Conservation (phyloP, 2,797 vertebrate species). For the Dromococcyx pavoninus region DNA sequence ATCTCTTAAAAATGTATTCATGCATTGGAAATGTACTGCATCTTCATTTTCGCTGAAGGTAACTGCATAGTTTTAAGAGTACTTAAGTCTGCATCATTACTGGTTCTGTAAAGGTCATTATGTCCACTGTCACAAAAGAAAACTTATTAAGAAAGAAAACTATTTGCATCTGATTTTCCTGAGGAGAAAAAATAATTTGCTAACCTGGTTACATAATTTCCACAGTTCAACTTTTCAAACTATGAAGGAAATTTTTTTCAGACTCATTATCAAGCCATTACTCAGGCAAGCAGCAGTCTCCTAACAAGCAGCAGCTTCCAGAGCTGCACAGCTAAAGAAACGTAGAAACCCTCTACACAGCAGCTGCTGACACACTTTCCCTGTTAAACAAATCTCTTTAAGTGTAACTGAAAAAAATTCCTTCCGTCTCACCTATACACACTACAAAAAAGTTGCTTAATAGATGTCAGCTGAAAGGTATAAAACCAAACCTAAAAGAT, state of each 20-base stretch:
- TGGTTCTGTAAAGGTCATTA: not conserved
- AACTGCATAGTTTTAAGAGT: not conserved
- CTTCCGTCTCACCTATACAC: constrained; percentile 25
- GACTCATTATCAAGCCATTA: not conserved
- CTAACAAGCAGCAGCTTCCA: constrained; percentile 30
- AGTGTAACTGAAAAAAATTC: constrained; percentile 10
- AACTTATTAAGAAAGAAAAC: not conserved
- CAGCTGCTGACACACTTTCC: constrained; percentile 24
- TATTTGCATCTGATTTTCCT: not conserved
- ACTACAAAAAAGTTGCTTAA: constrained; percentile 26
- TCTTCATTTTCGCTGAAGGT: not conserved
- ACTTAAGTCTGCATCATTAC: not conserved
- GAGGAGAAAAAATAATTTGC: not conserved
- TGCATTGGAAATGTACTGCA: not conserved
- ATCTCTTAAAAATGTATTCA: not conserved
- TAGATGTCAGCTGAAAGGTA: constrained; percentile 4
- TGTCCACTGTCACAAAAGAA: not conserved
- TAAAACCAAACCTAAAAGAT: constrained; percentile 47
- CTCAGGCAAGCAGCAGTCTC: constrained; percentile 7
- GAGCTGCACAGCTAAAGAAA: constrained; percentile 9
- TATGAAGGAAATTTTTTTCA: not conserved
- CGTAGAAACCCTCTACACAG: not conserved
- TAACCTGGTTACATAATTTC: constrained; percentile 16
- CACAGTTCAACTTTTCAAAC: constrained; percentile 6
- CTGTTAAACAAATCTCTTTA: constrained; percentile 56